Base-by-base conservation (phyloP, 1,140 invertebrate species). In the Babylonia areolata region DNA sequence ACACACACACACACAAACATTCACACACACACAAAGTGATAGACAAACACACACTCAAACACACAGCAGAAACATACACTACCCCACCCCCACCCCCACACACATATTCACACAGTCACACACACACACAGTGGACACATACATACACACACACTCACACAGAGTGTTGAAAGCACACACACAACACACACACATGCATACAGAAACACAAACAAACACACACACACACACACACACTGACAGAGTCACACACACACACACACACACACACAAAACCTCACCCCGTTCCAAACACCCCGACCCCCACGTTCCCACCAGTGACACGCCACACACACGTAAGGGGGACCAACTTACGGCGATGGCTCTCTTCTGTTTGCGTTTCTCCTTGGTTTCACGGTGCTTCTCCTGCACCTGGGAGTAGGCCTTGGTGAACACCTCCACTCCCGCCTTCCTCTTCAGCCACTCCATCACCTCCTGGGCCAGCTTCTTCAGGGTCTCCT, bases 361-460 rank as follows among this genome's bases (percentile, higher is more conserved):
- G 35, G 95, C 95, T 77, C 96, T 95, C 37, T 95, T 89, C 87
- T 96, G 95, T 90, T 97, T 97, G 87, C 96, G 95, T 88, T 96
- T 95, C 35, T 96, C 96, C 92, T 95, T 95, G 89, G 95, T 96
- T 9, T 96, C 94, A 81, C 96, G 95, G 2, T 97, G 90, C 82
- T 93, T 95, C 42, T 95, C 91, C 82, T 93, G 91, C 3, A 91
- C 91, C 95, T 91, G 96, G 95, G 95, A 95, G 46, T 97, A 94
- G 33, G 95, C 93, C 85, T 94, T 93, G 23, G 95, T 95, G 90
- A 97, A 97, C 1, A 94, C 93, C 87, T 97, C 96, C 1, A 95
- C 90, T 1, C 96, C 96, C 31, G 97, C 94, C 83, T 95, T 95
- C 84, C 95, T 96, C 90, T 97, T 97, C 6, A 97, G 94, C 35